Conservation (phyloP, 2,113 vertebrate genomes). For the Megaptera novaeangliae region DNA sequence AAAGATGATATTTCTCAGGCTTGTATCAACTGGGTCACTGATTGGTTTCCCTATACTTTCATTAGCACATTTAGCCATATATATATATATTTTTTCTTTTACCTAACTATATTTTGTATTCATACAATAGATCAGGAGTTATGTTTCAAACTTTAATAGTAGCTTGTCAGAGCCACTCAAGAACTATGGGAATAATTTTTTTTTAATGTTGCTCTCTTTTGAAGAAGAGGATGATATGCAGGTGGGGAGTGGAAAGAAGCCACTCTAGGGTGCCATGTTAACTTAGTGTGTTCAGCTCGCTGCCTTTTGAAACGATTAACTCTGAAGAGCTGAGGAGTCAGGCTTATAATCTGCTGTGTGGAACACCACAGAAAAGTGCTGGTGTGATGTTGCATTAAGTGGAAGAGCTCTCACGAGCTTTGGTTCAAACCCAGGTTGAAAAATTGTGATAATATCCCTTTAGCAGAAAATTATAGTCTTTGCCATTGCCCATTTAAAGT, state of each 20-base stretch:
- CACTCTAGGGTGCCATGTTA: not conserved
- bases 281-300: not conserved
- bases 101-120: not conserved
- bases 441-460: constrained; percentile 27
- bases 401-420: not conserved
- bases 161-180: not conserved
- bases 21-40: not conserved
- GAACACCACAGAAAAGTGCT: not conserved
- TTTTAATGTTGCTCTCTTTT: not conserved
- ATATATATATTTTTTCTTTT: not conserved
- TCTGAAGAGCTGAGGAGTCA: not conserved
- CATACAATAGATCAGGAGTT: not conserved
- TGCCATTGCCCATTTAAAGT: constrained; percentile 10
- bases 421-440: constrained; percentile 31
- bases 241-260: not conserved
- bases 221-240: not conserved
- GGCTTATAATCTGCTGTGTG: not conserved
- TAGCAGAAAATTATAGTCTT: constrained; percentile 40
- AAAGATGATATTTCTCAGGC: not conserved
- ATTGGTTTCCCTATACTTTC: not conserved
- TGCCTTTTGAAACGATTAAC: not conserved
- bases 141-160: constrained; percentile 5
- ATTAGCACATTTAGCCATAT: not conserved
- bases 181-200: not conserved
- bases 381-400: constrained; percentile 2